A percentile compares a stretch with the other conserved stretches of the same genome.
These are phyloP conservation scores for Lutraria lutraria DNA, from an alignment of 2,888 invertebrate genomes.

Conservation along the genomic window DNA sequence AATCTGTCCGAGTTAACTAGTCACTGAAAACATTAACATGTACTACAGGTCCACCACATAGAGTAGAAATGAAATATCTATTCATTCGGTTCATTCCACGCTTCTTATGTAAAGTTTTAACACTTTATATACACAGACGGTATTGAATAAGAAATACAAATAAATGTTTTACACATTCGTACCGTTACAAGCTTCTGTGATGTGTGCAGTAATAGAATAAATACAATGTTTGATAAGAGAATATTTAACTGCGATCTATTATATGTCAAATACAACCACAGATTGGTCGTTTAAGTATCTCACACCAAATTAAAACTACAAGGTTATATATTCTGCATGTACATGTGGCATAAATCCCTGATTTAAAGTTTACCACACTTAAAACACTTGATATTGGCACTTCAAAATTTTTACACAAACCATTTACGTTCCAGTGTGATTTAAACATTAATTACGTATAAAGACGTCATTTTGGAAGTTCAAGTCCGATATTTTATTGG, in stretches of 20 bases:
- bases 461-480: background rate
- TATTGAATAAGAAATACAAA: constrained; percentile 14
- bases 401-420: background rate
- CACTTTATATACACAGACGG: background rate
- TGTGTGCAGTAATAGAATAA: background rate
- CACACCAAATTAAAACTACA: background rate
- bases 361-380: background rate
- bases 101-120: background rate
- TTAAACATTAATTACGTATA: background rate
- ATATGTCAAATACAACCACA: background rate
- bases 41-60: background rate
- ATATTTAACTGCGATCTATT: background rate
- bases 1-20: background rate
- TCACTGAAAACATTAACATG: background rate
- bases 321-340: background rate
- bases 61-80: background rate
- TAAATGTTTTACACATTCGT: constrained; percentile 17
- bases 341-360: background rate
- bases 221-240: constrained; percentile 16
- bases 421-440: background rate
- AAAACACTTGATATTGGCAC: background rate
- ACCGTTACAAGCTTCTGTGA: background rate
- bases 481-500: background rate
- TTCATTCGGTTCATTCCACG: background rate
- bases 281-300: background rate